Evolutionary conservation across 37 sponge, comb jelly and placozoan genomes (phyloP).

Genomic region (Petrosia ficiformis): DNA sequence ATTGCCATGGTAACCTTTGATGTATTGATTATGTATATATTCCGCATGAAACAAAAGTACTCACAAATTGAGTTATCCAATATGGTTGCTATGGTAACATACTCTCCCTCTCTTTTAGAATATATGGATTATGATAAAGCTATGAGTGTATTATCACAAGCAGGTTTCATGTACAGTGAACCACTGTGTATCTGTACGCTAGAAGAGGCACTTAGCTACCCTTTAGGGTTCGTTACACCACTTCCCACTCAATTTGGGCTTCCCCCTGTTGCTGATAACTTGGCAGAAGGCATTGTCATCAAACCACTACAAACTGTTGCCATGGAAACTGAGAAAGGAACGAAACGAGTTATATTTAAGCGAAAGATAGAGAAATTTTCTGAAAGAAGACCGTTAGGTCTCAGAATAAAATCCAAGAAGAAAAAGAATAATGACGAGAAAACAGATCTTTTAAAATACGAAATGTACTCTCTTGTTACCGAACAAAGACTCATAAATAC

Average conservation of each 20-base stretch:
- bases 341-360: conserved; percentile 47
- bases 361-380: conserved; percentile 32
- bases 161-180: conserved; percentile 31
- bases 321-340: neutral
- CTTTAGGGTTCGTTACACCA: conserved; percentile 27
- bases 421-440: conserved; percentile 1
- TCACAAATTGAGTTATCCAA: too few relatives aligned
- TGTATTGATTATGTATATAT: too few relatives aligned
- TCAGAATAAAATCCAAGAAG: neutral
- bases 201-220: conserved; percentile 31
- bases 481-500: conserved; percentile 37
- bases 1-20: too few relatives aligned
- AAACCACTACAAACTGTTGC: conserved; percentile 22
- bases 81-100: neutral
- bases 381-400: conserved; percentile 3
- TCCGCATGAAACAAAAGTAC: too few relatives aligned
- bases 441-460: conserved; percentile 4
- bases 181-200: conserved; percentile 34
- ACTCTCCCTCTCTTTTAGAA: neutral
- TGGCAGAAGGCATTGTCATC: conserved; percentile 48
- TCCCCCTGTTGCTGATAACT: conserved; percentile 35
- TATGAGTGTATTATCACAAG: neutral
- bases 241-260: conserved; percentile 30
- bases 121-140: conserved; percentile 42
- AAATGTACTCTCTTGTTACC: conserved; percentile 24